Evolutionary conservation across 2,113 vertebrate species (phyloP), one percentile per base, ranked within the genome.

Genomic region (Mixornis gularis): DNA sequence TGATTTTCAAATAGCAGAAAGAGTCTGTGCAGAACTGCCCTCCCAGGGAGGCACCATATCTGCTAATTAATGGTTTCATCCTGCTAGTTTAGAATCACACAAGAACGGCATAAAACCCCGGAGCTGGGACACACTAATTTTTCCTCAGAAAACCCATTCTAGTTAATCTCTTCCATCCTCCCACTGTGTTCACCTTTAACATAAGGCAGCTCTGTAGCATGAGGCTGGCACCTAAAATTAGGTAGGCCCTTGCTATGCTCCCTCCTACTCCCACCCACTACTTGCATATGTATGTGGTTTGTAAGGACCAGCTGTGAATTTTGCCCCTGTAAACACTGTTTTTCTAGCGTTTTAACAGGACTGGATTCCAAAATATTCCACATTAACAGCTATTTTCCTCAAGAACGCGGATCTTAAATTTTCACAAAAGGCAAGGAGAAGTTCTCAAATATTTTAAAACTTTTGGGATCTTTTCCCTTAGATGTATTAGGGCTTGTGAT

Each of bases 121-220:
- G n/a, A 56, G 87, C 66, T 76, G 55, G 55, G 56, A 63, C 58
- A 72, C 72, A 85, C 13, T 53, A 1, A 38, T 90, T 86, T 91
- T 87, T 65, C 65, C 36, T n/a, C 58, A 68, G 94, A 71, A 87
- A 93, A 72, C 20, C 87, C 51, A 64, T 71, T 68, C 55, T 19
- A 51, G 69, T 92, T 87, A 34, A 89, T 90, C 72, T 87, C 90
- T 94, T 94, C 81, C 76, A 82, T 55, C 95, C 90, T 95, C 94
- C 95, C 68, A 95, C 94, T 30, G 3, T 6, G 25, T 93, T 95
- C 95, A 95, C 90, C 94, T 95, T 96, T 96, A 87, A 93, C 96
- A 96, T 95, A 95, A 62, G 93, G 93, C 90, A 95, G 84, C 79
- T 95, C 94, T 86, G 80, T 94, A 94, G 68, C 94, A 95, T 95